A percentile compares a stretch with the other conserved stretches of the same genome.
These are phyloP conservation scores for Phrynocephalus forsythii DNA, from an alignment of 2,797 vertebrate species.

Conservation along the genomic window DNA sequence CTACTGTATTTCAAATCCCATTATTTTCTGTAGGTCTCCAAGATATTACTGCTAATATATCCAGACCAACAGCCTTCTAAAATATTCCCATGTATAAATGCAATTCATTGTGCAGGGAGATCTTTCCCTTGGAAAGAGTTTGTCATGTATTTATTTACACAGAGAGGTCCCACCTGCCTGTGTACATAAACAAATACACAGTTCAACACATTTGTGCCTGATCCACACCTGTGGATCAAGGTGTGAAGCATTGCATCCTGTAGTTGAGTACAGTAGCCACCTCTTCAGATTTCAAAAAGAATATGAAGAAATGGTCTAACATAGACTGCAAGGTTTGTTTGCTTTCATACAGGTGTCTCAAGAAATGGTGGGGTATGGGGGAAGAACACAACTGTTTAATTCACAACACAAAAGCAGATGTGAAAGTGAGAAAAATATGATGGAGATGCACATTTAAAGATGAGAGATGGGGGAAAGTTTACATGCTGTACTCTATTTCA, in stretches of 20 bases:
- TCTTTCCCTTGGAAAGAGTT: background rate
- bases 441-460: conserved; percentile 41
- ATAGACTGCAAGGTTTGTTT: background rate
- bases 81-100: too few relatives aligned
- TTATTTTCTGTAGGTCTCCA: too few relatives aligned
- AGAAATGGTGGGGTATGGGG: background rate
- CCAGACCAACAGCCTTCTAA: too few relatives aligned
- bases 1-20: too few relatives aligned
- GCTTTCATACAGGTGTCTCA: conserved; percentile 32
- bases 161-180: background rate
- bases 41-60: too few relatives aligned
- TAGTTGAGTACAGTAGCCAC: background rate
- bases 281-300: background rate
- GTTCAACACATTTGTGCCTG: background rate
- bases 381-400: conserved; percentile 45
- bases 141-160: background rate
- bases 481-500: conserved; percentile 64
- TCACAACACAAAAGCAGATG: conserved; percentile 43
- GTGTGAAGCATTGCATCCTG: background rate
- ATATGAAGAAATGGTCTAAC: background rate
- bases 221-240: background rate
- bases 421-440: conserved; percentile 28
- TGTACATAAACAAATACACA: background rate
- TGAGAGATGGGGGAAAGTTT: conserved; percentile 63
- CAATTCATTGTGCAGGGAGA: too few relatives aligned